Percentiles rank a stretch among this genome's conserved stretches.
Evolutionary conservation across 1,140 invertebrate species (phyloP).

Genomic region (Bombus difficillimus): DNA sequence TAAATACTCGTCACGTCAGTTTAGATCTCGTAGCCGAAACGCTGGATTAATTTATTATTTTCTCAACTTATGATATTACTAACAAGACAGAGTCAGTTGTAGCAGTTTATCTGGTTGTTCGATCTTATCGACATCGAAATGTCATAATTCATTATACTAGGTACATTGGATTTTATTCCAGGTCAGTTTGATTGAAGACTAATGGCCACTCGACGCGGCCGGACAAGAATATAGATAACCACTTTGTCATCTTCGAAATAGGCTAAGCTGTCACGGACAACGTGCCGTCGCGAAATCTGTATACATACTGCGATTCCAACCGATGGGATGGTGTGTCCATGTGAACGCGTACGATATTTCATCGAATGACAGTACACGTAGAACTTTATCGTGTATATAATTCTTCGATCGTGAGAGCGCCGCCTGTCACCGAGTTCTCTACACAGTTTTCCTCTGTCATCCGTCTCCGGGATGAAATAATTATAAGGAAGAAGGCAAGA

Average conservation of each 20-base stretch:
- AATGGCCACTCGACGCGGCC: conserved; percentile 27
- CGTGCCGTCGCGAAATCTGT: conserved; percentile 26
- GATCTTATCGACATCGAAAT: neutral
- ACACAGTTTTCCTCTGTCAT: conserved; percentile 2
- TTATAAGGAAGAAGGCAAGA: neutral
- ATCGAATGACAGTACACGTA: conserved; percentile 31
- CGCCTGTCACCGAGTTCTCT: conserved; percentile 13
- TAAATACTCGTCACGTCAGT: neutral
- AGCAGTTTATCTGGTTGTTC: too few species aligned
- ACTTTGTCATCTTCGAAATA: conserved; percentile 52
- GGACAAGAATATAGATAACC: conserved; percentile 40
- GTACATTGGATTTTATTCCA: conserved; percentile 4
- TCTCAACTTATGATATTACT: neutral
- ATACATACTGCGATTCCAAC: conserved; percentile 32
- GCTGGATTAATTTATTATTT: neutral
- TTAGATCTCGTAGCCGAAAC: neutral
- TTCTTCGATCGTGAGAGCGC: conserved; percentile 10
- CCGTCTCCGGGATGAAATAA: neutral
- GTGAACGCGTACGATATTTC: conserved; percentile 35
- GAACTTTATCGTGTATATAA: conserved; percentile 15
- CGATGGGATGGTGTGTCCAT: neutral
- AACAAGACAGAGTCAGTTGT: neutral
- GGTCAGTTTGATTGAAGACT: conserved; percentile 29
- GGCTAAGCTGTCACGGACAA: conserved; percentile 37
- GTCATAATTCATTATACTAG: conserved; percentile 12